Base-by-base conservation (phyloP, 1,140 invertebrate genomes). In the Bombus difficillimus region DNA sequence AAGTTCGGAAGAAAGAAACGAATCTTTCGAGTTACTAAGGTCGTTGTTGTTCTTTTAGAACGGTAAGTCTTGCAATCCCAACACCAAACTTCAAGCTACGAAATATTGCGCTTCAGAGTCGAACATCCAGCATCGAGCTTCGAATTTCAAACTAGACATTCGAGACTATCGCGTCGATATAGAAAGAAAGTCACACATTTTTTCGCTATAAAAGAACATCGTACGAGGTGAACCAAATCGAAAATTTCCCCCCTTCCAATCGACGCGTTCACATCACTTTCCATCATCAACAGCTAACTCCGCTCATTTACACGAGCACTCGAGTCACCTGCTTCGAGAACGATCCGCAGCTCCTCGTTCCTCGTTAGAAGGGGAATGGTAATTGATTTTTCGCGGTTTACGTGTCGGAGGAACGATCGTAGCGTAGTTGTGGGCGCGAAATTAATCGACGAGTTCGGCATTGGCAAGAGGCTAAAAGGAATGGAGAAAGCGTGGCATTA, bases 401-500 rank as follows among this genome's bases (percentile, higher is more conserved):
- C 53, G 22, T 18, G 43, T 57, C 43, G 41, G 53, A 34, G 39
- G 39, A 64, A 74, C 73, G 76, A 15, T 13, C 28, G 53, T 72
- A 79, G 72, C 12, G 59, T 79, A 85, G 80, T 85, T 71, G 53
- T 80, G 37, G 66, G n/a, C 15, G 53, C 22, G 41, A 39, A 85
- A 80, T 85, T 80, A 80, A 64, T 80, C 39, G 76, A 64, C 13
- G 83, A 32, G 4, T 13, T 28, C 13, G 32, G 5, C n/a, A n/a
- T 32, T 32, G 15, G 2, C 15, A 34, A 34, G 6, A 22, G 62
- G 34, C 25, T 53, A 84, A 9, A 0, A 9, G 34, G 53, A 39
- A 75, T 25, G 28, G 80, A 83, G 85, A 86, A 86, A 86, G 73
- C 69, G 39, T 4, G 22, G 53, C 37, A 43, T 75, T 79, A 79